These are phyloP conservation scores for Oscheius sp. DNA, from an alignment of 2,888 invertebrate species.

Conservation along the genomic window DNA sequence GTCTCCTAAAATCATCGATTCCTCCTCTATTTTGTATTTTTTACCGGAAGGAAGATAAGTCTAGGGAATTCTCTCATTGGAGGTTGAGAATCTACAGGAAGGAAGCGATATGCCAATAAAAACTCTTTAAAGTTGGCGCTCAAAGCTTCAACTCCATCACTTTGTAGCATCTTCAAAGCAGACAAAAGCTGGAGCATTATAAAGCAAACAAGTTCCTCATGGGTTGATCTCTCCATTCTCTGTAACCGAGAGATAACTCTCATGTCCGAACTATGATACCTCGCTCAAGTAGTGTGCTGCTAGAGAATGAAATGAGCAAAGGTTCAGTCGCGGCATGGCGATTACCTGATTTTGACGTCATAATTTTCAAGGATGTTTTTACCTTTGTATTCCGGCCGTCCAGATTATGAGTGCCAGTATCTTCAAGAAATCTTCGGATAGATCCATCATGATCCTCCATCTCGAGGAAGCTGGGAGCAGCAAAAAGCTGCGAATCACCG, in stretches of 20 bases:
- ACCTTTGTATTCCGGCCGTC: conserved; percentile 51
- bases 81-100: conserved; percentile 39
- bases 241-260: conserved; percentile 14
- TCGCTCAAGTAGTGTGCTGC: conserved; percentile 62
- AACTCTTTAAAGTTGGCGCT: conserved; percentile 65
- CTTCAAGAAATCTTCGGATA: conserved; percentile 53
- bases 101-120: conserved; percentile 55
- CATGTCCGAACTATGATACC: conserved; percentile 21
- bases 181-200: conserved; percentile 60
- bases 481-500: conserved; percentile 55
- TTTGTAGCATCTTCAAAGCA: conserved; percentile 60
- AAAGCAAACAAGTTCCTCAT: conserved; percentile 59
- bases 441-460: conserved; percentile 60
- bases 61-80: conserved; percentile 55
- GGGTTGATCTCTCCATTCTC: conserved; percentile 46
- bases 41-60: conserved; percentile 56
- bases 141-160: conserved; percentile 59
- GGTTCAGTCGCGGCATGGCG: conserved; percentile 59
- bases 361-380: background rate
- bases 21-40: background rate
- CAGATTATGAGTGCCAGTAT: conserved; percentile 52
- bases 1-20: conserved; percentile 52
- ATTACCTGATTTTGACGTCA: conserved; percentile 30
- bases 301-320: conserved; percentile 60
- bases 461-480: conserved; percentile 55